Evolutionary conservation across 2,888 invertebrate species (phyloP).

Genomic region (Bellardia pandia): DNA sequence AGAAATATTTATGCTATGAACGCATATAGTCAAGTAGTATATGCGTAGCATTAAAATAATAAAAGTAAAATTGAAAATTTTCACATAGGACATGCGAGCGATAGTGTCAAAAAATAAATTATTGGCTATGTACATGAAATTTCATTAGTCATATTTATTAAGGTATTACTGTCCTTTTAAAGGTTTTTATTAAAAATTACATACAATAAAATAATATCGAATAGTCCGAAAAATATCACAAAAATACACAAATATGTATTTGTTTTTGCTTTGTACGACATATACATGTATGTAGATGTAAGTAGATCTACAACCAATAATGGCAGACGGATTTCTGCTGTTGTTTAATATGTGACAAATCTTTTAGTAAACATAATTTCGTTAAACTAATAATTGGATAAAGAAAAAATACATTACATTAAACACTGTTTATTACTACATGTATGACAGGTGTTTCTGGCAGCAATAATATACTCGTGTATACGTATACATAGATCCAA

Average conservation of each 20-base stretch:
- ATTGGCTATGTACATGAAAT: no score
- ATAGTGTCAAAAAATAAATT: neutral
- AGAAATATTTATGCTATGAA: no score
- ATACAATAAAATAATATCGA: neutral
- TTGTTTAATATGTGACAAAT: neutral
- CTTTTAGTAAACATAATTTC: neutral
- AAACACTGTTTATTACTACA: neutral
- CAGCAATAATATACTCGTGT: neutral
- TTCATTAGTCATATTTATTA: neutral
- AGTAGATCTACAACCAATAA: neutral
- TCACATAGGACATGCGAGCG: no score
- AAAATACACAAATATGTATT: conserved; percentile 1
- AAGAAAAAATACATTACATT: neutral
- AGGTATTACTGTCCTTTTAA: neutral
- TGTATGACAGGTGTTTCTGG: neutral
- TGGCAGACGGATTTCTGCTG: neutral
- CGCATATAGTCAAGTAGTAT: no score
- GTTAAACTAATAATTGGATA: neutral
- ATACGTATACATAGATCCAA: no score
- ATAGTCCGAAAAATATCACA: neutral
- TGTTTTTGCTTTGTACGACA: neutral
- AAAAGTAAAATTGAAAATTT: no score
- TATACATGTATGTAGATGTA: neutral
- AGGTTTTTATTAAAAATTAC: neutral
- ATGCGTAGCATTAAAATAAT: no score